Base-by-base conservation (phyloP, 53 echinoderm and acorn worm genomes). In the Patiria pectinifera region DNA sequence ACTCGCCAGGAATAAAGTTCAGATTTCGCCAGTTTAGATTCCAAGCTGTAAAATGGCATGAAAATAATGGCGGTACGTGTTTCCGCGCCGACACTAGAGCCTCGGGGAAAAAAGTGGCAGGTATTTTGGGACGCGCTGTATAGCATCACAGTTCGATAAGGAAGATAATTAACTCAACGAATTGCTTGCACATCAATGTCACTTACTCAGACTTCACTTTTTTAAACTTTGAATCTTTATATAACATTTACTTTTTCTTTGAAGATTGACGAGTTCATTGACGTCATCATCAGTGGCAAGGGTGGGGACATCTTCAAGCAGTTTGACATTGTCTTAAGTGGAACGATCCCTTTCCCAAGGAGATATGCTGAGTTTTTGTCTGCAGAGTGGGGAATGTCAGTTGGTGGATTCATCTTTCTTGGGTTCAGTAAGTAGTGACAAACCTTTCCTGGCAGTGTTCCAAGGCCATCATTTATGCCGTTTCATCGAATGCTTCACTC, bases 261-360 rank as follows among this genome's bases (percentile, higher is more conserved):
- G 7, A 45, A 92, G 92, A 62, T 92, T 78, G 85, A 85, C 48
- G 92, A 92, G 79, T 45, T 92, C 24, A 78, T 85, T 4, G 85
- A 92, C 3, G 85, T 61, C n/a, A 15, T 92, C n/a, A 78, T 72
- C 3, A 61, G 61, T 21, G 92, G 85, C 26, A 83, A 74, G 7
- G 92, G 19, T 10, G 78, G 63, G 15, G 79, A 92, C 76, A 23
- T 62, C 12, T 92, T 92, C 25, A 8, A 45, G 48, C 90, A 90
- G 70, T 90, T 90, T 86, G 92, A 92, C 48, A 69, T 85, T 21
- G 85, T 85, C 19, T 77, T 92, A 5, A 92, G 85, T 23, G 92
- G 92, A 13, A 85, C 85, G 14, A 78, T 92, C 43, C 75, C 92
- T 16, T 92, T 92, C 35, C 92, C 90, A n/a, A 81, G 90, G 70